Evolutionary conservation across 2,797 vertebrate species (phyloP).

Genomic region (Loris lydekkerianus): DNA sequence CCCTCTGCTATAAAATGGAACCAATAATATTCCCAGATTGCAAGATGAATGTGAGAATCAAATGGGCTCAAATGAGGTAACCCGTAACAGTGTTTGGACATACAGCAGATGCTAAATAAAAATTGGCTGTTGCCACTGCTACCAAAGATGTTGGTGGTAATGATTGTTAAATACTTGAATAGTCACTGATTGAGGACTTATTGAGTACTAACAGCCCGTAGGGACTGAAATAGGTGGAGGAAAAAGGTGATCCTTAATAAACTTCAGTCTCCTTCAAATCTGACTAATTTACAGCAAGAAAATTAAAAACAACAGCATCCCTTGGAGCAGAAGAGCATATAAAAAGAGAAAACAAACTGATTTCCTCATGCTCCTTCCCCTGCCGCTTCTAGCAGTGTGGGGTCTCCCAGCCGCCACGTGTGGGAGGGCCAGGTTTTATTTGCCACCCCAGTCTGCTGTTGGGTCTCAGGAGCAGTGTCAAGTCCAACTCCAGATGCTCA

Average conservation of each 20-base stretch:
- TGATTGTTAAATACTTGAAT: not conserved
- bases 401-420: not conserved
- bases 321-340: not conserved
- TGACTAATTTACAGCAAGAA: not conserved
- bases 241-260: not conserved
- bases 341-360: not conserved
- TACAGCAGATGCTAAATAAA: not conserved
- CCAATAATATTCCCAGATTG: not conserved
- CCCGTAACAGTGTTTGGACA: not conserved
- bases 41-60: not conserved
- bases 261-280: not conserved
- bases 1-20: not conserved
- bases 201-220: not conserved
- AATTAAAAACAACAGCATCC: not conserved
- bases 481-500: not conserved
- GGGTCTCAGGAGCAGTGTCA: not conserved
- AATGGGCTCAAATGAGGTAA: not conserved
- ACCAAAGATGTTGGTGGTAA: not conserved
- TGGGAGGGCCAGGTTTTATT: not conserved
- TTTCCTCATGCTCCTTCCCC: not conserved
- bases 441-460: not conserved
- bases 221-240: not conserved
- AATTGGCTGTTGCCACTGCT: not conserved
- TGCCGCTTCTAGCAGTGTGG: not conserved
- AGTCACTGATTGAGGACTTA: not conserved